Evolutionary conservation across 1,140 invertebrate species (phyloP).

Genomic region (Drosophila ficusphila): DNA sequence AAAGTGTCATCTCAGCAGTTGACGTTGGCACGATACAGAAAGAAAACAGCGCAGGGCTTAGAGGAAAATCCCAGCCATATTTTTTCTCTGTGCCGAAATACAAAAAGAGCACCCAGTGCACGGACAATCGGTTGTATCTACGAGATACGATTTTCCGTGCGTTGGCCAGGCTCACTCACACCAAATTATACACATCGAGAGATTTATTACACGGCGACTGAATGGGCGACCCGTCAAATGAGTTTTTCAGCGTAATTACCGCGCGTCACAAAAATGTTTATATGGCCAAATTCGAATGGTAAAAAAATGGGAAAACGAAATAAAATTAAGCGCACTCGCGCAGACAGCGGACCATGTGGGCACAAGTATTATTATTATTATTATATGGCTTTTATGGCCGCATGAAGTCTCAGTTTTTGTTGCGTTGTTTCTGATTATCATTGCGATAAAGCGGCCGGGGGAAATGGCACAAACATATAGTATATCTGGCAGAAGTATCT

Average conservation of each 20-base stretch:
- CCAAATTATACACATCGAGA: constrained; percentile 76
- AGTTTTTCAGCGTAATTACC: constrained; percentile 81
- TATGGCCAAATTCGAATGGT: constrained; percentile 58
- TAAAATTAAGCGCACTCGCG: constrained; percentile 67
- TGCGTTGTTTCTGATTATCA: constrained; percentile 52
- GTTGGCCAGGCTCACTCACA: constrained; percentile 63
- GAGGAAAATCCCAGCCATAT: too few relatives aligned
- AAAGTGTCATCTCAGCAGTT: too few relatives aligned
- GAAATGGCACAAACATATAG: too few relatives aligned
- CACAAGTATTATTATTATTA: constrained; percentile 59
- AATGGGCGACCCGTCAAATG: constrained; percentile 79
- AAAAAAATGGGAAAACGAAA: constrained; percentile 53
- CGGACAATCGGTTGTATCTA: constrained; percentile 54
- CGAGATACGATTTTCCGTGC: constrained; percentile 72
- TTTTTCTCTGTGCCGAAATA: constrained; percentile 6
- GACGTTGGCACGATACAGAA: too few relatives aligned
- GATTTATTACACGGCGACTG: constrained; percentile 72
- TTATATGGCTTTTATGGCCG: constrained; percentile 51
- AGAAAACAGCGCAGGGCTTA: too few relatives aligned
- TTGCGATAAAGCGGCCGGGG: constrained; percentile 36
- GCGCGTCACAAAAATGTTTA: constrained; percentile 69
- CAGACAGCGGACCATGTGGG: constrained; percentile 64
- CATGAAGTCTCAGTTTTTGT: constrained; percentile 48
- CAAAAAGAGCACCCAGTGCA: constrained; percentile 27
- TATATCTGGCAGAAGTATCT: constrained; percentile 40